These are phyloP conservation scores for Elgonia sp. DNA, from an alignment of 2,888 invertebrate genomes.

Conservation along the genomic window DNA sequence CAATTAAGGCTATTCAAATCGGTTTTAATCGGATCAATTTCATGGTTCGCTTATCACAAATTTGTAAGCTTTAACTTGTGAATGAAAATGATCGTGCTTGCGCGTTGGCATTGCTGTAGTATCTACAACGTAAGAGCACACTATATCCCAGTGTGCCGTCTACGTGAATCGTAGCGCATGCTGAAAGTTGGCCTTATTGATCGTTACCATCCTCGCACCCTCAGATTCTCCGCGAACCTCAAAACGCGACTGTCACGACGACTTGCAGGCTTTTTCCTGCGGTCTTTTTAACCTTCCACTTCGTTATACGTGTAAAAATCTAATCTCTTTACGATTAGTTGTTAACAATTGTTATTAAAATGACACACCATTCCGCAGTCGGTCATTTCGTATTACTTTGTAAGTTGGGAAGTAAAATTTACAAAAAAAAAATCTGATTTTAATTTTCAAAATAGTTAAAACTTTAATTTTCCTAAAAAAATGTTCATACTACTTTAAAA, in stretches of 20 bases:
- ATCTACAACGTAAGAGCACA: conserved; percentile 49
- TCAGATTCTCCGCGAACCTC: conserved; percentile 83
- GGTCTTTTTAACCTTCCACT: conserved; percentile 70
- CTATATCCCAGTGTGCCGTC: conserved; percentile 68
- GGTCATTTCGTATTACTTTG: conserved; percentile 82
- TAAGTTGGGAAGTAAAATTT: conserved; percentile 78
- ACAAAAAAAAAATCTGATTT: no score
- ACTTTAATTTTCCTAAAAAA: no score
- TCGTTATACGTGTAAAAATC: conserved; percentile 51
- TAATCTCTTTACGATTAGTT: conserved; percentile 49
- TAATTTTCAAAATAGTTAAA: no score
- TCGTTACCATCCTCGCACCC: conserved; percentile 80
- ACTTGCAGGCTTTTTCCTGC: conserved; percentile 68
- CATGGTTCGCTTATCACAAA: not conserved
- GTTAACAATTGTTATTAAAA: conserved; percentile 68
- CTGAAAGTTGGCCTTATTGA: conserved; percentile 83
- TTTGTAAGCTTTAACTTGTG: conserved; percentile 39
- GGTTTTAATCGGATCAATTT: not conserved
- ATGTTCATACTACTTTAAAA: not conserved
- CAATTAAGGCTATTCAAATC: no score
- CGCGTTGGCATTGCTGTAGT: conserved; percentile 52
- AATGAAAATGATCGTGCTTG: conserved; percentile 60
- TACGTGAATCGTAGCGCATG: conserved; percentile 82
- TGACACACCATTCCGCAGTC: conserved; percentile 80
- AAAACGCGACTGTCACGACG: conserved; percentile 75